phyloP scores from a whole-genome alignment of 2,888 invertebrate genomes.

The Folsomia candida region DNA sequence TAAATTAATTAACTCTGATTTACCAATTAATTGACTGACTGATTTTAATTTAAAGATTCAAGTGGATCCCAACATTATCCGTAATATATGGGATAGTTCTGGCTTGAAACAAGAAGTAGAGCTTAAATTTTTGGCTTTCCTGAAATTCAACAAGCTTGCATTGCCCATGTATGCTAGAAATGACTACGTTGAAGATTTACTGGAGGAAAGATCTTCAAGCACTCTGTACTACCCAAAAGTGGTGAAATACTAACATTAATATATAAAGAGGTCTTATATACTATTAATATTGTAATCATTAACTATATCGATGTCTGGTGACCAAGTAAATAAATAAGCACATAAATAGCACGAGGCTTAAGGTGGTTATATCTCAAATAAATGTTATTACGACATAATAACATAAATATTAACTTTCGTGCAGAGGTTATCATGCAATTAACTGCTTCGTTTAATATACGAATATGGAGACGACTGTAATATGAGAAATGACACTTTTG shows the following conservation, averaged over 20 bases:
- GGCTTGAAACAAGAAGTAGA: slow-evolving; percentile 40
- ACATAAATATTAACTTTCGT: too few relatives aligned
- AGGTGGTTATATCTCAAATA: too few relatives aligned
- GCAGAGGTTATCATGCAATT: too few relatives aligned
- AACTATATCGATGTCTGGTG: too few relatives aligned
- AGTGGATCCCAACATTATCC: slow-evolving; percentile 44
- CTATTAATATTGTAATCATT: too few relatives aligned
- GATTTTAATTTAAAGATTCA: slow-evolving; percentile 27
- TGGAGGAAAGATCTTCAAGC: slow-evolving; percentile 37
- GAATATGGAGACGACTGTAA: too few relatives aligned
- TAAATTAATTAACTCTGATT: slow-evolving; percentile 4
- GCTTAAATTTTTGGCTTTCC: slow-evolving; percentile 44
- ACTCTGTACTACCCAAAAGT: slow-evolving; percentile 25
- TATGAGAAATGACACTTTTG: too few relatives aligned
- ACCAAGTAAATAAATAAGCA: too few relatives aligned
- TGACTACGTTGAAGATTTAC: slow-evolving; percentile 41
- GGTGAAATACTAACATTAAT: slow-evolving; percentile 1
- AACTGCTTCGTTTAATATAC: too few relatives aligned
- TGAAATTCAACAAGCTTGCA: slow-evolving; percentile 33
- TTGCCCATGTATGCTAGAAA: slow-evolving; percentile 48
- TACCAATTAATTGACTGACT: neutral
- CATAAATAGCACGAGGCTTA: too few relatives aligned
- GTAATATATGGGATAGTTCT: slow-evolving; percentile 41
- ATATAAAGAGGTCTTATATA: neutral
- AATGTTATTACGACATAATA: too few relatives aligned